Conservation (phyloP, 2,113 vertebrate genomes). For the Tapirus terrestris region DNA sequence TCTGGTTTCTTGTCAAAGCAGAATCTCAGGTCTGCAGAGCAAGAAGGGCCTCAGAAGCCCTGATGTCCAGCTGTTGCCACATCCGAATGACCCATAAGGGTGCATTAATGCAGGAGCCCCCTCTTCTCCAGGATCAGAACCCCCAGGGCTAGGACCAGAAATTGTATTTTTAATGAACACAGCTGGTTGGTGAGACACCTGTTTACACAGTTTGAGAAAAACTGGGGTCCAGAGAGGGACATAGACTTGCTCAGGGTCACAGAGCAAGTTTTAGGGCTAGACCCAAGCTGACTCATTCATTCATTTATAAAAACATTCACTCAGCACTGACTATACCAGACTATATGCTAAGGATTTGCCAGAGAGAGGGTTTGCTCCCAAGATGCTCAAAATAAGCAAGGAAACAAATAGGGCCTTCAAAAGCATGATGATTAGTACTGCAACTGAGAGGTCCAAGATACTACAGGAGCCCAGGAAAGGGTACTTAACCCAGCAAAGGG, state of each 20-base stretch:
- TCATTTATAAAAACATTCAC: neutral
- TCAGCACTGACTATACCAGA: neutral
- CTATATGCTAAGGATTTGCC: neutral
- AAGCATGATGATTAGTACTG: neutral
- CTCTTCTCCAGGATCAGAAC: neutral
- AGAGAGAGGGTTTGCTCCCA: neutral
- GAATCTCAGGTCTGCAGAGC: neutral
- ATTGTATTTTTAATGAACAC: constrained; percentile 48
- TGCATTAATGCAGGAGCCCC: rapidly evolving
- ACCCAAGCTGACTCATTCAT: neutral
- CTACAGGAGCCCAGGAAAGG: neutral
- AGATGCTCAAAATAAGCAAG: neutral
- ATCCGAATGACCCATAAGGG: neutral
- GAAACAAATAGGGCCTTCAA: neutral
- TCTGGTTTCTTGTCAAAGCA: neutral
- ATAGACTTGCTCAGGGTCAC: neutral
- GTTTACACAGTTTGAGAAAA: neutral
- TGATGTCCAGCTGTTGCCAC: neutral
- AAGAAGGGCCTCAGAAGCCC: neutral
- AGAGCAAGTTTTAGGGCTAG: neutral
- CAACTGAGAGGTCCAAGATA: neutral
- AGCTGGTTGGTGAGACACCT: neutral
- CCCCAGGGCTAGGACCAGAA: neutral
- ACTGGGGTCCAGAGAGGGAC: neutral
- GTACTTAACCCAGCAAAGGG: neutral